phyloP scores from a whole-genome alignment of 1,140 invertebrate species.

The Magallana angulata region DNA sequence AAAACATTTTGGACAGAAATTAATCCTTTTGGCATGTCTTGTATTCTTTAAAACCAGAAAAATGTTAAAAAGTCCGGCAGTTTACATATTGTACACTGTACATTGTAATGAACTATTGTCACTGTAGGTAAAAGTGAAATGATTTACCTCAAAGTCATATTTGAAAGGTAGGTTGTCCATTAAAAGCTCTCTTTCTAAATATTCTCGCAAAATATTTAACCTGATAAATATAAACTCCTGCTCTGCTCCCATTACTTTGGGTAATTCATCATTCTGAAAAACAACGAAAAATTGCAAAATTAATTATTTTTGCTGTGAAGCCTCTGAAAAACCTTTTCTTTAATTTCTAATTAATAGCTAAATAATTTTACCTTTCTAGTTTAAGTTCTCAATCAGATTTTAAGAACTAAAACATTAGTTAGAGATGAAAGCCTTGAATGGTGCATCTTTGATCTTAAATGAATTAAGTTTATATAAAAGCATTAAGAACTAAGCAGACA shows the following conservation, averaged over 20 bases:
- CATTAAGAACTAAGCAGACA: background rate
- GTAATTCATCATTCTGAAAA: conserved; percentile 80
- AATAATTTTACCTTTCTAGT: conserved; percentile 28
- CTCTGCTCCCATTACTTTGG: conserved; percentile 74
- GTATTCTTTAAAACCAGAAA: no score
- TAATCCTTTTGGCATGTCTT: no score
- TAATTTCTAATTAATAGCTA: background rate
- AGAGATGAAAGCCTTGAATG: background rate
- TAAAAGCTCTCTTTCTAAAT: conserved; percentile 92
- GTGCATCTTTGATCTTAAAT: conserved; percentile 17
- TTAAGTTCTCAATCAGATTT: conserved; percentile 43
- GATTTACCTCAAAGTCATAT: conserved; percentile 81
- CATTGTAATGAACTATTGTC: no score
- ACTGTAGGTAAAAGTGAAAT: background rate
- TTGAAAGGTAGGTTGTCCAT: conserved; percentile 95
- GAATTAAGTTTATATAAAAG: background rate
- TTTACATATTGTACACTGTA: no score
- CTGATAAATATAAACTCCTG: conserved; percentile 83
- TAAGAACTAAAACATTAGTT: conserved; percentile 6
- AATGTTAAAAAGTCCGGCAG: no score
- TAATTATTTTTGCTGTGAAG: background rate
- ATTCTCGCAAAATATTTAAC: conserved; percentile 95
- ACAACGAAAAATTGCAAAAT: conserved; percentile 2
- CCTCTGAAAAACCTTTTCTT: no score
- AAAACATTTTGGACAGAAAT: no score